phyloP scores from a whole-genome alignment of 2,113 vertebrate genomes.

The Erythrolamprus reginae region DNA sequence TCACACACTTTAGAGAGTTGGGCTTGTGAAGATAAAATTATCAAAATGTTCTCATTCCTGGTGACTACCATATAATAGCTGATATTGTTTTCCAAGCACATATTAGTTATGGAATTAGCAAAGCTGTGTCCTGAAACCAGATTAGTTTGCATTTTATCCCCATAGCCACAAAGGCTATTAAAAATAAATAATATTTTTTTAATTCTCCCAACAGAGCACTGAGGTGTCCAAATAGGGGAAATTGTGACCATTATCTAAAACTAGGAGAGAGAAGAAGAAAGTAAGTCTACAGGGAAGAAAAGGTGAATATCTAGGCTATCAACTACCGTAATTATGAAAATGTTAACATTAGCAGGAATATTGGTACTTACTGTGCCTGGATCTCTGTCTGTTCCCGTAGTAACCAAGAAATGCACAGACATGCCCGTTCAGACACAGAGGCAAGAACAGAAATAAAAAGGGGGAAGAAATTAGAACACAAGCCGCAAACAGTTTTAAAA shows the following conservation, averaged over 20 bases:
- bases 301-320: background rate
- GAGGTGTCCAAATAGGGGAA: background rate
- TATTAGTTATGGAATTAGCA: background rate
- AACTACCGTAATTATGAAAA: constrained; percentile 16
- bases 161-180: background rate
- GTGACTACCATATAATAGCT: constrained; percentile 16
- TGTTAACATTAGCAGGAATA: constrained; percentile 48
- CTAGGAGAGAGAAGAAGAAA: constrained; percentile 19
- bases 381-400: constrained; percentile 87
- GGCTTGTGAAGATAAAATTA: constrained; percentile 13
- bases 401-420: constrained; percentile 82
- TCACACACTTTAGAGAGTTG: constrained; percentile 20
- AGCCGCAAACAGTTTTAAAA: constrained; percentile 79
- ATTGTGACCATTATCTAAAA: background rate
- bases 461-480: constrained; percentile 81
- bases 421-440: constrained; percentile 80
- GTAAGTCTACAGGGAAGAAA: constrained; percentile 14
- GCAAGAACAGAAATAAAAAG: constrained; percentile 82
- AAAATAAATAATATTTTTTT: background rate
- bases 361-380: constrained; percentile 90
- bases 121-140: constrained; percentile 13
- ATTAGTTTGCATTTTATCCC: constrained; percentile 6
- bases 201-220: constrained; percentile 2
- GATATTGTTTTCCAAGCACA: constrained; percentile 13
- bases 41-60: background rate